Conservation (phyloP, 1,140 invertebrate genomes). For the Lepidostoma basale region DNA sequence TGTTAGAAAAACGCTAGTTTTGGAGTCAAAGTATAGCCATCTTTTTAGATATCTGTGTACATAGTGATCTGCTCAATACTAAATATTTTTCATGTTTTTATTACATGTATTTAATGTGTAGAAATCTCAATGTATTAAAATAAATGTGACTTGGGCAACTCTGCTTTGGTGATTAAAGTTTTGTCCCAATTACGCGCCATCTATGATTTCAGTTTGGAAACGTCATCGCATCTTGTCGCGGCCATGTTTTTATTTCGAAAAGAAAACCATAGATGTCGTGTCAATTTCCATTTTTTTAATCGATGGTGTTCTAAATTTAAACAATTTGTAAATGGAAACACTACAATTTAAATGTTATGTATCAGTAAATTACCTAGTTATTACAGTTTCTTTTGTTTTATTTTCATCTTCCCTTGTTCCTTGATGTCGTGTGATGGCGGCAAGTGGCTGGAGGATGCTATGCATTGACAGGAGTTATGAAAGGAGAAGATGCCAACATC, state of each 20-base stretch:
- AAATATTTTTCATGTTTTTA: conserved; percentile 14
- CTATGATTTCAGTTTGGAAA: conserved; percentile 12
- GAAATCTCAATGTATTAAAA: conserved; percentile 16
- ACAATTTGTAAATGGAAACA: conserved; percentile 18
- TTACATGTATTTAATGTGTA: conserved; percentile 21
- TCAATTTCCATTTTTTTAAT: not conserved
- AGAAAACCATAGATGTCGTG: not conserved
- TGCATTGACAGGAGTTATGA: no score
- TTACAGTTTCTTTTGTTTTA: conserved; percentile 16
- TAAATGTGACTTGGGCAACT: conserved; percentile 3
- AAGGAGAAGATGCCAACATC: no score
- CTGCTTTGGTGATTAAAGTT: not conserved
- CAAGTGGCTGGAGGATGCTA: no score
- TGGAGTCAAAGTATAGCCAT: not conserved
- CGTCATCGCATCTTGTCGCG: not conserved
- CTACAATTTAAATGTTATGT: conserved; percentile 15
- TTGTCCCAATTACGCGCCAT: not conserved
- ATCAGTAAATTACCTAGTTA: conserved; percentile 27
- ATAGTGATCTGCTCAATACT: conserved; percentile 17
- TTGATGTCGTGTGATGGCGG: no score
- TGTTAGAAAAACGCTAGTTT: no score
- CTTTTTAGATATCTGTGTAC: no score
- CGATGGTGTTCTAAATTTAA: conserved; percentile 1
- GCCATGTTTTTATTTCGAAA: not conserved
- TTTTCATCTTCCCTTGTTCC: not conserved